phyloP scores from a whole-genome alignment of 2,888 invertebrate species.

The Aethes cnicana region DNA sequence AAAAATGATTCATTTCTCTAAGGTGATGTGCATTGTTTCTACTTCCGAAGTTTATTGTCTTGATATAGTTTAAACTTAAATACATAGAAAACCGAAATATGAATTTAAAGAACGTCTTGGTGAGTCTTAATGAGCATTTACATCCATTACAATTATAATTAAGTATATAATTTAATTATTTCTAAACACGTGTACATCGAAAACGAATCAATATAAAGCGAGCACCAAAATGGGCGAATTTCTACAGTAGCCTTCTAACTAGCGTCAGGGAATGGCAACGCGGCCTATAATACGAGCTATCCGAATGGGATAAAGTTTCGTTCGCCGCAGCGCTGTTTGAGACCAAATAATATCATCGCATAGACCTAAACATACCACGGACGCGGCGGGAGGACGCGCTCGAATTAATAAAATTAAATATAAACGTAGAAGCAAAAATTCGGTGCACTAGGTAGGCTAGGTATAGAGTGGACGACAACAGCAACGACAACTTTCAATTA shows the following conservation, averaged over 20 bases:
- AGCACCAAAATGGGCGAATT: slow-evolving; percentile 42
- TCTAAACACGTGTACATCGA: slow-evolving; percentile 17
- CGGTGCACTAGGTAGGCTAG: too few relatives aligned
- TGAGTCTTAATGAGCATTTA: slow-evolving; percentile 23
- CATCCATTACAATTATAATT: slow-evolving; percentile 13
- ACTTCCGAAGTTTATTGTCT: slow-evolving; percentile 21
- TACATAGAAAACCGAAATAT: too few relatives aligned
- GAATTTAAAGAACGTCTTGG: not conserved
- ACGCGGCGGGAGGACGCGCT: slow-evolving; percentile 14
- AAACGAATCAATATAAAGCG: slow-evolving; percentile 31
- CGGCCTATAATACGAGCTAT: slow-evolving; percentile 2
- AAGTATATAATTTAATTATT: slow-evolving; percentile 26
- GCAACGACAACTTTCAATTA: too few relatives aligned
- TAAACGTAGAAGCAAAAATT: slow-evolving; percentile 23
- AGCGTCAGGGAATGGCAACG: slow-evolving; percentile 1
- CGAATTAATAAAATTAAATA: slow-evolving; percentile 8
- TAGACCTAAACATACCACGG: slow-evolving; percentile 4
- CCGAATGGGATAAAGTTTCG: not conserved
- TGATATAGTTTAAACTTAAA: too few relatives aligned
- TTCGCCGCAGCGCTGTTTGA: not conserved
- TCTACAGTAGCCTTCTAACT: slow-evolving; percentile 26
- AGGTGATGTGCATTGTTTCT: slow-evolving; percentile 6
- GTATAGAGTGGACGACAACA: not conserved
- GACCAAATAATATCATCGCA: slow-evolving; percentile 14
- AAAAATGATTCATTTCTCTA: too few relatives aligned